Evolutionary conservation across 2,797 vertebrate species (phyloP).

Genomic region (Tympanoctomys barrerae): DNA sequence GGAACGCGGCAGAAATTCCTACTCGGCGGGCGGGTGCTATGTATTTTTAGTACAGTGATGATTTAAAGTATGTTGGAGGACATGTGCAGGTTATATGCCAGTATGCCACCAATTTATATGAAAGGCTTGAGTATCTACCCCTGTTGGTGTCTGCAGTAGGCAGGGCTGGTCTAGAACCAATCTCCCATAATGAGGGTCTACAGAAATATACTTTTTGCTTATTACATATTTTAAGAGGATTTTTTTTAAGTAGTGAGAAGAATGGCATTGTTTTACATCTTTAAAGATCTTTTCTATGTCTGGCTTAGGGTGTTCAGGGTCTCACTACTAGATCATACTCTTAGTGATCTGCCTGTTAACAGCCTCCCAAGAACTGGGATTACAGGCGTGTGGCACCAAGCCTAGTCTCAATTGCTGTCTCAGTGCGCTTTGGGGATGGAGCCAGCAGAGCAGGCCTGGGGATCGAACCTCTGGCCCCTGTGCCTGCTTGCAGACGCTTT

Average conservation of each 20-base stretch:
- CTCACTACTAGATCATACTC: too few species aligned
- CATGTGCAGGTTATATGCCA: not conserved
- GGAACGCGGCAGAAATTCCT: too few species aligned
- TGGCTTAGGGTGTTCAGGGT: not conserved
- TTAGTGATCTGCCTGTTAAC: not conserved
- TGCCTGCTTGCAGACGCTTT: not conserved
- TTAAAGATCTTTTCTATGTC: not conserved
- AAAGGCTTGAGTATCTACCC: not conserved
- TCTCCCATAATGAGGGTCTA: not conserved
- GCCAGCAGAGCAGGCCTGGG: too few species aligned
- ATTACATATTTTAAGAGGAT: not conserved
- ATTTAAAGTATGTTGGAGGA: not conserved
- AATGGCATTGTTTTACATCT: not conserved
- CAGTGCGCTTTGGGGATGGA: too few species aligned
- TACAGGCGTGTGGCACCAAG: too few species aligned
- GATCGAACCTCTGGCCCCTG: too few species aligned
- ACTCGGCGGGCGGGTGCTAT: too few species aligned
- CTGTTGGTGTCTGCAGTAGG: not conserved
- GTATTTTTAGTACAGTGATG: too few species aligned
- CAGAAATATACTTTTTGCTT: not conserved
- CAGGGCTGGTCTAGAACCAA: not conserved
- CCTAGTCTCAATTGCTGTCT: too few species aligned
- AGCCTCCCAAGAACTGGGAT: too few species aligned
- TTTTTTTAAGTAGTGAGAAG: not conserved
- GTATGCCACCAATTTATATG: not conserved